Base-by-base conservation (phyloP, 2,888 invertebrate species). In the Brachyptera putata region DNA sequence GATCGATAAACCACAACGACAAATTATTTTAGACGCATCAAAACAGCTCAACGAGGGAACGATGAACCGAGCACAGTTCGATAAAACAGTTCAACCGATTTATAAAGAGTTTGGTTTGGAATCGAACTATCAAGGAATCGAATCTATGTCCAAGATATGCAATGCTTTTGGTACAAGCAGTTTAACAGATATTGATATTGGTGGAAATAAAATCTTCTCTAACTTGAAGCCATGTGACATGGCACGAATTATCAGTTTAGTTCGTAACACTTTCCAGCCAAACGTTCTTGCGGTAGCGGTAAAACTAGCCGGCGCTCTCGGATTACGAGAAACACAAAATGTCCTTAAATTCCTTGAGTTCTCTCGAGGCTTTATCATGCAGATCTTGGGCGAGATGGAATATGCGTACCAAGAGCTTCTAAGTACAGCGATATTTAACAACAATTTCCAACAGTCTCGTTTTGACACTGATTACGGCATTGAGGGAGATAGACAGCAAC, bases 131-230 rank as follows among this genome's bases (percentile, higher is more conserved):
- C n/a, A n/a, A n/a, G n/a, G n/a, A n/a, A n/a, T n/a, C n/a, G n/a
- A 37, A 16, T 37, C 39, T 3, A 16, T 37, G 3, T 37, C 39
- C 14, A 37, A 37, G 37, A 11, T 37, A 11, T 5, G 39, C 25
- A 53, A 53, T 34, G 16, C 53, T 21, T 53, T 53, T 25, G 34
- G 53, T 53, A n/a, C n/a, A n/a, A n/a, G n/a, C n/a, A 26, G 41
- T 16, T 39, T 46, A 22, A 16, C 30, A 16, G 57, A 57, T 2
- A 24, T 41, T n/a, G 43, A 43, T n/a, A 13, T 57, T 13, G 57
- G n/a, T 13, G 16, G 39, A 14, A 13, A 13, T 2, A 57, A 25
- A 5, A 25, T 24, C n/a, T 25, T 48, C 24, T 22, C 25, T 2
- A 22, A 48, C 24, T 16, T 50, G 1, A 16, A 25, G 16, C 25